A percentile compares a stretch with the other conserved stretches of the same genome.
Evolutionary conservation across 2,888 invertebrate genomes (phyloP).

Genomic region (Stictocephala bisonia): DNA sequence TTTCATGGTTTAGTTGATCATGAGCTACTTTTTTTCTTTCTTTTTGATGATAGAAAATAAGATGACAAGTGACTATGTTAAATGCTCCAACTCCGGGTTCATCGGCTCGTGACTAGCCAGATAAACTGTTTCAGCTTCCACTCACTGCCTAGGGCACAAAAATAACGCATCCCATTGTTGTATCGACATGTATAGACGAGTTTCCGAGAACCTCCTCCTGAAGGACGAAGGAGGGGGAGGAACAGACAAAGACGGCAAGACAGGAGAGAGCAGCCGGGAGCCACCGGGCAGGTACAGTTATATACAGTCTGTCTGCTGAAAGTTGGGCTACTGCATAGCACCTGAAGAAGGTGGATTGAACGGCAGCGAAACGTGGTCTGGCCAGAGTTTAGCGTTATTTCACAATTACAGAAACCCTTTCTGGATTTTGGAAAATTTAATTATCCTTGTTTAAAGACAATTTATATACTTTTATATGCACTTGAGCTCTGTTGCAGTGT

Average conservation of each 20-base stretch:
- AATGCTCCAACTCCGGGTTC: too few species aligned
- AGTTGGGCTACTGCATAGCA: not conserved
- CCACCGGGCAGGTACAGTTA: not conserved
- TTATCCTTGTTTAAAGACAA: too few species aligned
- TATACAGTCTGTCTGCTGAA: not conserved
- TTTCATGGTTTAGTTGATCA: too few species aligned
- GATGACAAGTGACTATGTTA: too few species aligned
- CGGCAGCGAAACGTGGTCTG: too few species aligned
- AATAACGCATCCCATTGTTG: conserved; percentile 21
- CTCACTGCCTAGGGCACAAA: not conserved
- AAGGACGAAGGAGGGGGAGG: not conserved
- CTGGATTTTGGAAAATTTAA: too few species aligned
- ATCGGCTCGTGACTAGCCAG: not conserved
- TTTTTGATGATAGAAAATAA: too few species aligned
- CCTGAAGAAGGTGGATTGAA: not conserved
- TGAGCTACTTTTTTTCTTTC: too few species aligned
- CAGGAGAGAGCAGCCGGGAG: not conserved
- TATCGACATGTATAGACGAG: conserved; percentile 17
- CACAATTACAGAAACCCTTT: too few species aligned
- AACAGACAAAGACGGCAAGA: conserved; percentile 2
- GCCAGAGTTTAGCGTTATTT: too few species aligned
- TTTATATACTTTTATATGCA: too few species aligned
- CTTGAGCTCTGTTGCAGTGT: too few species aligned
- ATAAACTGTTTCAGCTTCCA: not conserved
- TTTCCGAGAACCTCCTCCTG: conserved; percentile 14